Base-by-base conservation (phyloP, 92 coral and sea anemone species). In the Umimayanthus kanabou region DNA sequence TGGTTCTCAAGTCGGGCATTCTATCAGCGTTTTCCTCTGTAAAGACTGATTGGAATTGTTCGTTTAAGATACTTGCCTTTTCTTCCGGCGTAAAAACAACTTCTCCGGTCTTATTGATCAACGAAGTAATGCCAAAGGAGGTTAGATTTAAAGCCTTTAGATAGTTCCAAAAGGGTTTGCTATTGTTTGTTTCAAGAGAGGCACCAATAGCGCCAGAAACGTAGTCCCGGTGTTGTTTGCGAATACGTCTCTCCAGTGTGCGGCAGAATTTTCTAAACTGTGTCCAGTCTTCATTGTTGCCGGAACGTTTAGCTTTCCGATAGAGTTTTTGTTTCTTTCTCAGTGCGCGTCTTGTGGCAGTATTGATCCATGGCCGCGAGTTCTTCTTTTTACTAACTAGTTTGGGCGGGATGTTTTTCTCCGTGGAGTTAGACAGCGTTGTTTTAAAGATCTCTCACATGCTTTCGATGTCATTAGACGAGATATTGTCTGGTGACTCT, bases 181-280 rank as follows among this genome's bases (percentile, higher is more conserved):
- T n/a, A n/a, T n/a, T n/a, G n/a, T n/a, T n/a, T n/a, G n/a, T n/a
- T n/a, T n/a, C n/a, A n/a, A n/a, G n/a, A n/a, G n/a, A 11, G 83
- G 9, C 1, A 79, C 55, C 18, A n/a, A n/a, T n/a, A n/a, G n/a
- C n/a, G n/a, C n/a, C n/a, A n/a, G n/a, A n/a, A n/a, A n/a, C n/a
- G n/a, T 79, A 79, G 9, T 79, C 83, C 33, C 71, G 71, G 39
- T 79, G 83, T 53, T 79, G 67, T 10, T 50, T 79, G 26, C 70
- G 67, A 9, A 50, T 79, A 49, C 67, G 66, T 78, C 82, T 49
- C 16, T n/a, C 82, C 30, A 78, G 82, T 9, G 61, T 49, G 33
- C 58, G 65, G 61, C 37, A 26, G 61, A 18, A 43, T 42, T 47
- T 77, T 18, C 37, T 33, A 10, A 77, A 77, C 81, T 42, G 61